Base-by-base conservation (phyloP, 2,888 invertebrate genomes). In the Anarsia innoxiella region DNA sequence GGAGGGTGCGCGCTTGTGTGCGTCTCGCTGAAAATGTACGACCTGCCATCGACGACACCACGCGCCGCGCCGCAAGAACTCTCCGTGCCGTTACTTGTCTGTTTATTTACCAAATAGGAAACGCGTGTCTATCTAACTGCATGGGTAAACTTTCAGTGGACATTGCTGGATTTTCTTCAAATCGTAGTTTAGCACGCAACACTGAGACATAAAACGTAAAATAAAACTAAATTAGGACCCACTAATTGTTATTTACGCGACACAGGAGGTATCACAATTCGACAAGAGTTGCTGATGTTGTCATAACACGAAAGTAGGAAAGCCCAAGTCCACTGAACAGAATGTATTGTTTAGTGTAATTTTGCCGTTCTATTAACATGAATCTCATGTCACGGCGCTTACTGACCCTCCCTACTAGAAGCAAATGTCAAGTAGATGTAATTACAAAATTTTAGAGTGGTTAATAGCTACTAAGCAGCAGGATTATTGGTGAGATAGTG, bases 401-500 rank as follows among this genome's bases (percentile, higher is more conserved):
- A n/a, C n/a, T n/a, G n/a, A n/a, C n/a, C n/a, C n/a, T n/a, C n/a
- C n/a, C n/a, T n/a, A n/a, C n/a, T n/a, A n/a, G n/a, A n/a, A n/a
- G n/a, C n/a, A n/a, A n/a, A n/a, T n/a, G n/a, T n/a, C n/a, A n/a
- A n/a, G n/a, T n/a, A n/a, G n/a, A n/a, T n/a, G n/a, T n/a, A n/a
- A n/a, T 19, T 37, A 37, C 23, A 37, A 23, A 34, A 37, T 54
- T 55, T 59, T 57, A 49, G 48, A 57, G 54, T 44, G 50, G 52
- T 61, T 63, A 66, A 60, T 66, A 59, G 59, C 58, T 53, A 60
- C 58, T 73, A 67, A 71, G 59, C 58, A 57, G 52, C 52, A 56
- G 66, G 72, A 76, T 77, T 66, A 64, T 63, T 56, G 41, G 41
- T 42, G 46, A 58, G 82, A 80, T 80, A 78, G 59, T 66, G 77